Base-by-base conservation (phyloP, 37 sponge, comb jelly and placozoan genomes). In the Tethya wilhelma region DNA sequence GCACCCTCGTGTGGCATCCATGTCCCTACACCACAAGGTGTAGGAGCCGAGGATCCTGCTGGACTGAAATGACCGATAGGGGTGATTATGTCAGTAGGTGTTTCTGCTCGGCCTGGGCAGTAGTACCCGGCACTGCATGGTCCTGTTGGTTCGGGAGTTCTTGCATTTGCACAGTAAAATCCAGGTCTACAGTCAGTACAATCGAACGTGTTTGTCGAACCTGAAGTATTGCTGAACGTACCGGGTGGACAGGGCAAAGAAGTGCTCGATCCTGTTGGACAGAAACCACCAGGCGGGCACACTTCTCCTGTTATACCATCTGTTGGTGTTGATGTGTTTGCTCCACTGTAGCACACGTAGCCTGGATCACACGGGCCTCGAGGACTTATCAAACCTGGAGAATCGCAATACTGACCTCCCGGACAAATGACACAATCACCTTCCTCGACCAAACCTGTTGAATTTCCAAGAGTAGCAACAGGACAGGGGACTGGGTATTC, bases 281-380 rank as follows among this genome's bases (percentile, higher is more conserved):
- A 60, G 63, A 26, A 60, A 8, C 63, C 63, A n/a, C 63, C 69
- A 33, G 38, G n/a, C 7, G 69, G 69, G 23, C 69, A 67, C 8
- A 67, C 23, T 67, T 67, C 69, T 67, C 69, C 69, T n/a, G 69
- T 37, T 11, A 30, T 37, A 12, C 40, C 40, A 36, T 67, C 69
- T 9, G 41, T 67, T 8, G 69, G 69, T 37, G 69, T 67, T 36
- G 69, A 67, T 9, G 69, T 67, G 40, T 67, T 67, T 38, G 69
- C 69, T n/a, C 69, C 69, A 38, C 9, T 9, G 33, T 67, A 67
- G 23, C 69, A 67, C 19, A 67, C 69, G 33, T 36, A 67, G 9
- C 69, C 69, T 9, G 69, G 69, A 67, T 67, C 69, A 23, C 69
- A 67, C 6, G 69, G 69, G 9, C 40, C 69, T 23, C 69, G 19